A percentile compares a stretch with the other conserved stretches of the same genome.
Evolutionary conservation across 2,888 invertebrate species (phyloP).

Genomic region (Chloroclysta siterata): DNA sequence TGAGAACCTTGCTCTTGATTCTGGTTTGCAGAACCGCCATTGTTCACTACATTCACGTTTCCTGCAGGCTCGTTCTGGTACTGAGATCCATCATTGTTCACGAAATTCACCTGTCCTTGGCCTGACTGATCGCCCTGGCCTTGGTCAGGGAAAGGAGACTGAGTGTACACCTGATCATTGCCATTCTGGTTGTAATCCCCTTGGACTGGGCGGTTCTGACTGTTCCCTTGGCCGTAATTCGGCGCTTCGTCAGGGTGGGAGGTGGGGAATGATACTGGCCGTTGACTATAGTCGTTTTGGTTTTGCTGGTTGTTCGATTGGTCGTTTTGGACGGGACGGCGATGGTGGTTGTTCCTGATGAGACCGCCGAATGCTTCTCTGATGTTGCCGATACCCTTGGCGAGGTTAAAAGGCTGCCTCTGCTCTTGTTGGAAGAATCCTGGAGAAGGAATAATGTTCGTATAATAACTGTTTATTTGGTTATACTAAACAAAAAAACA

Average conservation of each 20-base stretch:
- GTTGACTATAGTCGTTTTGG: constrained; percentile 22
- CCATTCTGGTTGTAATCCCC: constrained; percentile 2
- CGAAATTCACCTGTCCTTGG: constrained; percentile 24
- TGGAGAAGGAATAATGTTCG: constrained; percentile 7
- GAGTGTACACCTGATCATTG: constrained; percentile 21
- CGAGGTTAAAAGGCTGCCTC: constrained; percentile 27
- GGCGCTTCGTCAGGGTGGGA: constrained; percentile 36
- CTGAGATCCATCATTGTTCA: constrained; percentile 17
- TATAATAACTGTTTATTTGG: too few relatives aligned
- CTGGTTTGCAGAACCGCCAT: neutral
- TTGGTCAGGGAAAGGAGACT: constrained; percentile 11
- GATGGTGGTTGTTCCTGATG: constrained; percentile 11
- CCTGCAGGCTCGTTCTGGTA: neutral
- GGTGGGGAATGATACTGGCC: constrained; percentile 38
- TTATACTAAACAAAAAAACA: too few relatives aligned
- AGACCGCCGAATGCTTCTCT: constrained; percentile 31
- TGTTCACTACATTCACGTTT: too few relatives aligned
- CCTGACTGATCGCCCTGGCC: constrained; percentile 5
- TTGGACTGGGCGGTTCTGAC: constrained; percentile 13
- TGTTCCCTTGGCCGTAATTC: constrained; percentile 16
- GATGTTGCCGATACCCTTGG: constrained; percentile 24
- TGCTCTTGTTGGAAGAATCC: constrained; percentile 34
- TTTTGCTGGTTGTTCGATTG: constrained; percentile 20
- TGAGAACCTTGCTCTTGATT: constrained; percentile 13
- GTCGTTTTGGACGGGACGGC: constrained; percentile 22